Evolutionary conservation across 2,797 vertebrate genomes (phyloP).

Genomic region (Darevskia nairensis): DNA sequence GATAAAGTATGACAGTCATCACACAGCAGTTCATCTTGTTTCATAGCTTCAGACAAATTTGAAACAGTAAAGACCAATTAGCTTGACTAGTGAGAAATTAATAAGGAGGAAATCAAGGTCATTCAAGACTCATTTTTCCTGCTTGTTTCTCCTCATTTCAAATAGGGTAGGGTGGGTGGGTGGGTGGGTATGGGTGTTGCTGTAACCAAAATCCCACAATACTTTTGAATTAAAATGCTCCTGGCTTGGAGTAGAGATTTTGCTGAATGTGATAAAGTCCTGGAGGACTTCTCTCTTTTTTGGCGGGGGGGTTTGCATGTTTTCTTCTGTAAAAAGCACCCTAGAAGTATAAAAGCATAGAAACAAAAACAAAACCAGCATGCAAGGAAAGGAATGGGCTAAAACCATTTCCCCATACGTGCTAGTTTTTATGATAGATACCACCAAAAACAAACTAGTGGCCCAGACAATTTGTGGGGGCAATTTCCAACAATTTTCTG

Average conservation of each 20-base stretch:
- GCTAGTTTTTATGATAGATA: neutral
- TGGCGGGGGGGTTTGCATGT: neutral
- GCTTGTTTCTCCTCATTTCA: neutral
- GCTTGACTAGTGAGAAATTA: constrained; percentile 13
- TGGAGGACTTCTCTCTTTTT: neutral
- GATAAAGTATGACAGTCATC: constrained; percentile 12
- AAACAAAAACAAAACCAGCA: neutral
- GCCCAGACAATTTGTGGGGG: neutral
- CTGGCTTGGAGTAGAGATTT: neutral
- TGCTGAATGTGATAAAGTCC: neutral
- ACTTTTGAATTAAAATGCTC: neutral
- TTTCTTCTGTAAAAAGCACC: neutral
- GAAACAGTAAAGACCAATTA: constrained; percentile 25
- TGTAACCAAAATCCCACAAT: neutral
- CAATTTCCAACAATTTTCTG: neutral
- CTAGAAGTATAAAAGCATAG: no score
- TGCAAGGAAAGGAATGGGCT: neutral
- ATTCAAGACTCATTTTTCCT: neutral
- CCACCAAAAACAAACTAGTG: neutral
- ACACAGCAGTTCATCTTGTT: constrained; percentile 10
- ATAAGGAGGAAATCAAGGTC: constrained; percentile 5
- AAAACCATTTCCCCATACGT: no score
- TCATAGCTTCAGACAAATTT: constrained; percentile 12
- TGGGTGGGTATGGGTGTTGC: neutral
- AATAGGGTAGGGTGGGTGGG: neutral